phyloP scores from a whole-genome alignment of 53 echinoderm and acorn worm genomes.

The Apostichopus leukothele region DNA sequence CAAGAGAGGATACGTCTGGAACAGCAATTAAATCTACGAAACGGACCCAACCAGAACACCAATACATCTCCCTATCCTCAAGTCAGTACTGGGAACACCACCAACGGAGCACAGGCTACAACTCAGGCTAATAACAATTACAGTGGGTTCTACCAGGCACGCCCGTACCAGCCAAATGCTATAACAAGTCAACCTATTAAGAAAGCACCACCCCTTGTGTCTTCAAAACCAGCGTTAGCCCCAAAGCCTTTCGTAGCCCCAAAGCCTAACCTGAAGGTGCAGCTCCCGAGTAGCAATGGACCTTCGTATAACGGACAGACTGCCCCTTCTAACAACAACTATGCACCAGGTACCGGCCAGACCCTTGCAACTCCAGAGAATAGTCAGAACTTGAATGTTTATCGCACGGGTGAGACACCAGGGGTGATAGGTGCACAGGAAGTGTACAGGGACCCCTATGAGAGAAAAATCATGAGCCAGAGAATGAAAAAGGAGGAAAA shows the following conservation, averaged over 20 bases:
- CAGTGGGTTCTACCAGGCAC: conserved; percentile 26
- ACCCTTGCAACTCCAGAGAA: conserved; percentile 61
- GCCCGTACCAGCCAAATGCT: conserved; percentile 6
- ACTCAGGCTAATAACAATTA: conserved; percentile 37
- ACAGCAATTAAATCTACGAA: conserved; percentile 64
- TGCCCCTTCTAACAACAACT: conserved; percentile 31
- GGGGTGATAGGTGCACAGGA: conserved; percentile 95
- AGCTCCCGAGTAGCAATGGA: background rate
- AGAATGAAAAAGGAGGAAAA: conserved; percentile 37
- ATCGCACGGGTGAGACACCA: conserved; percentile 81
- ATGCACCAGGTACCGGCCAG: conserved; percentile 56
- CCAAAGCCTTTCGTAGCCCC: conserved; percentile 64
- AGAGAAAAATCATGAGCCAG: conserved; percentile 63
- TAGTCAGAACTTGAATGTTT: conserved; percentile 62
- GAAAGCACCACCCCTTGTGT: conserved; percentile 44
- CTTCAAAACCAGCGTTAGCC: conserved; percentile 60
- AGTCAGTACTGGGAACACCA: conserved; percentile 62
- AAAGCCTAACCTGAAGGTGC: conserved; percentile 34
- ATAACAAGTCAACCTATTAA: conserved; percentile 34
- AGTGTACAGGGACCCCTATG: conserved; percentile 87
- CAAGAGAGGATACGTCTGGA: conserved; percentile 81
- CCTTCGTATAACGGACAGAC: background rate
- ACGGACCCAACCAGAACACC: background rate
- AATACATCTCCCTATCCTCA: conserved; percentile 43
- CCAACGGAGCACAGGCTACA: conserved; percentile 56